Percentiles rank a stretch among this genome's conserved stretches.
These are phyloP conservation scores for Gnathonemus echidnorhynchus DNA, from an alignment of 2,113 vertebrate genomes.

Conservation along the genomic window DNA sequence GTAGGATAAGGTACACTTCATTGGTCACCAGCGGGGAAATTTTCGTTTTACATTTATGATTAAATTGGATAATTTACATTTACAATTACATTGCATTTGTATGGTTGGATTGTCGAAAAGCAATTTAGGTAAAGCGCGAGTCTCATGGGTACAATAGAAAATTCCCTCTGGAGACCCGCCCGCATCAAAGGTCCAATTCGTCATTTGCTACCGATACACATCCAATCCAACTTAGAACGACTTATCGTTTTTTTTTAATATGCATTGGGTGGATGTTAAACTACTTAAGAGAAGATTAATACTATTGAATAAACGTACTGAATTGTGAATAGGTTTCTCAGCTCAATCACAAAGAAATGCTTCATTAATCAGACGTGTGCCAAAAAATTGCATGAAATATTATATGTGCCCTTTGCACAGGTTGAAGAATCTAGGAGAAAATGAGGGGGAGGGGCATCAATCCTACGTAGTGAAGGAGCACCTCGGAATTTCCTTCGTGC, in stretches of 20 bases:
- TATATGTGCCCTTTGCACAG: not conserved
- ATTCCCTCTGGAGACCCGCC: not conserved
- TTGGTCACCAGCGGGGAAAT: not conserved
- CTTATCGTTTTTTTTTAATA: not conserved
- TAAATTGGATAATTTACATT: not conserved
- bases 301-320: not conserved
- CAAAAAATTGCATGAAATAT: not conserved
- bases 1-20: not conserved
- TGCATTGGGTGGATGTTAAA: not conserved
- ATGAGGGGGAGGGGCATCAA: not conserved
- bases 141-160: not conserved
- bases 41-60: not conserved
- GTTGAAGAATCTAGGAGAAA: not conserved
- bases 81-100: not conserved
- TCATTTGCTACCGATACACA: not conserved
- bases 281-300: not conserved
- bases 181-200: not conserved
- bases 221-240: not conserved
- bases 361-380: not conserved
- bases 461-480: not conserved
- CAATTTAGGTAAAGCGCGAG: not conserved
- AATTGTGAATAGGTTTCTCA: not conserved
- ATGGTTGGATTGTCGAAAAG: not conserved
- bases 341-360: not conserved
- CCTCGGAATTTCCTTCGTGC: constrained; percentile 3